Conservation (phyloP, 2,888 invertebrate species). For the Invenusta paracnida region DNA sequence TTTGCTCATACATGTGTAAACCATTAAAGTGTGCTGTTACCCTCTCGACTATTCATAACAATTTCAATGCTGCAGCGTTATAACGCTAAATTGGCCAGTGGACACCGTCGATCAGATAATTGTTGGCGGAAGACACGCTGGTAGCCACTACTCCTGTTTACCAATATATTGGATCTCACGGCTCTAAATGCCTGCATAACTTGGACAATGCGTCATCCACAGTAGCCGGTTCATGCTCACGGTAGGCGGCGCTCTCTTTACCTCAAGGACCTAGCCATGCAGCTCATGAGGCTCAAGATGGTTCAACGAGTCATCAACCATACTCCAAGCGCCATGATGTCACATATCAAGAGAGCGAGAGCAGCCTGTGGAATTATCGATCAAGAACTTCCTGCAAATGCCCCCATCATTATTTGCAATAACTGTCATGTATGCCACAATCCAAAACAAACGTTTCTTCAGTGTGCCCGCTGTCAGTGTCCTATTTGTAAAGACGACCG, state of each 20-base stretch:
- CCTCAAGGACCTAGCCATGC: constrained; percentile 3
- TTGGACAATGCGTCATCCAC: background rate
- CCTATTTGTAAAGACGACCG: constrained; percentile 9
- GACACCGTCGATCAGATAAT: background rate
- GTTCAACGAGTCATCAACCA: constrained; percentile 12
- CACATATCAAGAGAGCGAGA: constrained; percentile 4
- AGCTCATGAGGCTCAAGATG: background rate
- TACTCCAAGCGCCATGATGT: constrained; percentile 25
- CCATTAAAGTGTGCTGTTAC: background rate
- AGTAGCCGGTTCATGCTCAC: background rate
- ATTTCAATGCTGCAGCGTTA: background rate
- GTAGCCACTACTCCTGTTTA: background rate
- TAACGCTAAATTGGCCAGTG: background rate
- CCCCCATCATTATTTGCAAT: background rate
- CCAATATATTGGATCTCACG: background rate
- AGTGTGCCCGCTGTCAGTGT: background rate
- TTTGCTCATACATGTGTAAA: background rate
- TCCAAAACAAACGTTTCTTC: background rate
- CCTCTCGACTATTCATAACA: background rate
- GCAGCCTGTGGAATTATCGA: constrained; percentile 18
- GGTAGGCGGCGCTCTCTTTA: background rate
- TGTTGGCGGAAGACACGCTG: background rate
- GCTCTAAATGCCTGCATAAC: background rate
- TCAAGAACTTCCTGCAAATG: background rate
- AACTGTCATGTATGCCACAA: constrained; percentile 1